Conservation (phyloP, 2,113 vertebrate genomes). For the Ceyx melanurus region DNA sequence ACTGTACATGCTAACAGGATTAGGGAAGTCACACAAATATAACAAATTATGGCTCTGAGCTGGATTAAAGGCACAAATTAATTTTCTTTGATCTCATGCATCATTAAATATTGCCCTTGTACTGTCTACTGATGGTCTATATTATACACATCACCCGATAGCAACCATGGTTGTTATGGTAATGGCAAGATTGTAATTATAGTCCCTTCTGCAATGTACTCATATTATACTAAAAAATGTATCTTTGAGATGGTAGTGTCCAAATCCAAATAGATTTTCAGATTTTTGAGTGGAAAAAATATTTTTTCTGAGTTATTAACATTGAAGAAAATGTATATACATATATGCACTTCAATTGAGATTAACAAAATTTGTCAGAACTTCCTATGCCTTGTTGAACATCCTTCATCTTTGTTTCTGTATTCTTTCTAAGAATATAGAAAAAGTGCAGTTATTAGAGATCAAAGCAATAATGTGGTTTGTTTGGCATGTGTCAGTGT, state of each 20-base stretch:
- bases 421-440: background rate
- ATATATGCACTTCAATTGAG: background rate
- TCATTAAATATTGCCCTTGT: constrained; percentile 56
- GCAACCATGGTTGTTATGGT: constrained; percentile 53
- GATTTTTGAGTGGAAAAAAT: background rate
- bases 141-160: constrained; percentile 61
- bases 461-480: background rate
- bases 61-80: constrained; percentile 44
- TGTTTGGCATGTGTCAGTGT: background rate
- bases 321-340: background rate
- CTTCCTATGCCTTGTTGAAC: background rate
- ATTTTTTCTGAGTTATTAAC: background rate
- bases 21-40: background rate
- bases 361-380: background rate
- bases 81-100: constrained; percentile 42
- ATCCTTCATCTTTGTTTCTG: background rate
- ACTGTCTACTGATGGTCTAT: constrained; percentile 46
- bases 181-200: constrained; percentile 61
- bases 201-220: constrained; percentile 34
- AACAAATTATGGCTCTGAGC: background rate
- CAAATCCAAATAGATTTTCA: background rate
- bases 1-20: background rate
- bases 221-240: background rate
- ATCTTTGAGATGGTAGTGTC: background rate
- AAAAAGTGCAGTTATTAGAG: background rate